These are phyloP conservation scores for Hypercompe scribonia DNA, from an alignment of 2,888 invertebrate genomes.

Conservation along the genomic window DNA sequence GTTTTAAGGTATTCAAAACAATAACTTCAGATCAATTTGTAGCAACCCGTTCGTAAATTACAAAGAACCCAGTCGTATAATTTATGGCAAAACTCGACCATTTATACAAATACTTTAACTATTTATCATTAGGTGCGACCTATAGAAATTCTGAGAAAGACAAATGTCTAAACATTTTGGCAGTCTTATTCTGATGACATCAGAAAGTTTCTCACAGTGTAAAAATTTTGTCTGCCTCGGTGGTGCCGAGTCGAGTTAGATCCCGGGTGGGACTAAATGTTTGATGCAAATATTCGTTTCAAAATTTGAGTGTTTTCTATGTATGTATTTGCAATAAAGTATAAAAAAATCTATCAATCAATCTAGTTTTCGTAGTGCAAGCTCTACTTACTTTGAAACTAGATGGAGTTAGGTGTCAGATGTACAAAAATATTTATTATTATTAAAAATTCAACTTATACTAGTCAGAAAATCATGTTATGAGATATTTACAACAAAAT, in stretches of 20 bases:
- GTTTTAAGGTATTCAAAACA: background rate
- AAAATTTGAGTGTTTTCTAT: too few species aligned
- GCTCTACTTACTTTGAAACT: too few species aligned
- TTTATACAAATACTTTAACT: constrained; percentile 49
- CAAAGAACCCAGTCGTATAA: constrained; percentile 40
- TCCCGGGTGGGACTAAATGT: too few species aligned
- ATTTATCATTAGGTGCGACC: constrained; percentile 53
- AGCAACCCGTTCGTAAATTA: constrained; percentile 22
- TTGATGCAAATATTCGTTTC: too few species aligned
- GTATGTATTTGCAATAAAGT: too few species aligned
- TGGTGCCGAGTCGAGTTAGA: too few species aligned
- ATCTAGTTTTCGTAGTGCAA: too few species aligned
- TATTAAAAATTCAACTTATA: too few species aligned
- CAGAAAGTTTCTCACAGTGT: background rate
- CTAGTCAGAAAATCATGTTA: too few species aligned
- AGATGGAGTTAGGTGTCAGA: too few species aligned
- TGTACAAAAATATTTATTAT: too few species aligned
- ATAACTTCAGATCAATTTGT: background rate
- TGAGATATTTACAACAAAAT: background rate
- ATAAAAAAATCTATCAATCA: too few species aligned
- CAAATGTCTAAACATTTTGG: constrained; percentile 45
- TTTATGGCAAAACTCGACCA: constrained; percentile 40
- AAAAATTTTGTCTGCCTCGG: background rate
- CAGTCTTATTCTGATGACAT: constrained; percentile 42
- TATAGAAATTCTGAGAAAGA: constrained; percentile 55